phyloP scores from a whole-genome alignment of 2,888 invertebrate genomes.

The Galerucella pusilla region DNA sequence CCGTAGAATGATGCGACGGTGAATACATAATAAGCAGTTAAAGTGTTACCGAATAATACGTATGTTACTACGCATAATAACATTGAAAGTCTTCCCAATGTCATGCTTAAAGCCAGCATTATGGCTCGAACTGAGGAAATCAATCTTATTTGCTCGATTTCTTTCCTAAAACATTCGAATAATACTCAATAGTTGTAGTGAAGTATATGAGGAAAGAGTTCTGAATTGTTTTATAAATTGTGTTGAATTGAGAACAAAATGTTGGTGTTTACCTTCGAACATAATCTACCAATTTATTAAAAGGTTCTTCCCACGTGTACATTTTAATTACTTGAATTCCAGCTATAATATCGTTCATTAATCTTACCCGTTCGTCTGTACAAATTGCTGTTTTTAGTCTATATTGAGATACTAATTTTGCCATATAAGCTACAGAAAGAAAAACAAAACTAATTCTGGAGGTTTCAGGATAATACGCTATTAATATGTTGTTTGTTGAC shows the following conservation, averaged over 20 bases:
- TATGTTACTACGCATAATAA: slow-evolving; percentile 83
- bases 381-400: slow-evolving; percentile 68
- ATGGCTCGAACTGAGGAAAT: slow-evolving; percentile 75
- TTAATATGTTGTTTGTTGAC: background rate
- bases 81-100: slow-evolving; percentile 85
- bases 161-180: slow-evolving; percentile 67
- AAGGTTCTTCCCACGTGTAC: slow-evolving; percentile 55
- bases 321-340: slow-evolving; percentile 64
- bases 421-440: slow-evolving; percentile 55
- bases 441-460: background rate
- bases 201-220: no score
- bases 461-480: background rate
- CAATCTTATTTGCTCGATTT: slow-evolving; percentile 73
- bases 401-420: slow-evolving; percentile 56
- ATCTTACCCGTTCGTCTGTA: slow-evolving; percentile 73
- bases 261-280: slow-evolving; percentile 44
- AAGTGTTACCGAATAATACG: slow-evolving; percentile 72
- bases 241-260: background rate
- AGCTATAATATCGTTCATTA: slow-evolving; percentile 77
- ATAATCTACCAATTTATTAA: slow-evolving; percentile 49
- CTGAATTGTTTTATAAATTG: no score
- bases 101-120: slow-evolving; percentile 75
- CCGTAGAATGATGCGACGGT: slow-evolving; percentile 82
- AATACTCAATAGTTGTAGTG: no score
- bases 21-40: slow-evolving; percentile 75